Evolutionary conservation across 1,140 invertebrate genomes (phyloP).

Genomic region (Pteromalus puparum): DNA sequence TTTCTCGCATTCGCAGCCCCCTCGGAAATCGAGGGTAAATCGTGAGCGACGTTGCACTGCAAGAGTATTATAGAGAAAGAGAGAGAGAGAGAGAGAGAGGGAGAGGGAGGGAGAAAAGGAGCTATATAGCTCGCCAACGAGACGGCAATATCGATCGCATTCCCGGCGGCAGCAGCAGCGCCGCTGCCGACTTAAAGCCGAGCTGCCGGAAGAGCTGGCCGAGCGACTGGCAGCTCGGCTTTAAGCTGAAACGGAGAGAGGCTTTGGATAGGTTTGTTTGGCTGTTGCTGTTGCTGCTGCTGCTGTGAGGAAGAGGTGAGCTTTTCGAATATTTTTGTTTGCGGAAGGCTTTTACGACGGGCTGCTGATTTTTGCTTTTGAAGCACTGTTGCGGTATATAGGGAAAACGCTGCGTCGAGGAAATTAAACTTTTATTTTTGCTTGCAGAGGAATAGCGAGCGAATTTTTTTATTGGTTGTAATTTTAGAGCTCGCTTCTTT

Average conservation of each 20-base stretch:
- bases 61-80: no score
- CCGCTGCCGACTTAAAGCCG: slow-evolving; percentile 62
- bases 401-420: no score
- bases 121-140: slow-evolving; percentile 57
- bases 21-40: slow-evolving; percentile 43
- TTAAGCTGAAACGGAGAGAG: not conserved
- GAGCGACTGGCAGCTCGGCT: slow-evolving; percentile 29
- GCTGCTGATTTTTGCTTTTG: not conserved
- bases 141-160: slow-evolving; percentile 69
- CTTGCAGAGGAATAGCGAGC: no score
- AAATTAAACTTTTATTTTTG: no score
- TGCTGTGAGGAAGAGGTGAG: no score
- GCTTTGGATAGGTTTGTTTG: not conserved
- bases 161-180: slow-evolving; percentile 42
- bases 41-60: not conserved
- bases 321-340: slow-evolving; percentile 1
- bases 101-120: slow-evolving; percentile 46
- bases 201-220: slow-evolving; percentile 54
- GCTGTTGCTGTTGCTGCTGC: no score
- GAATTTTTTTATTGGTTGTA: no score
- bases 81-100: no score
- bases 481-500: no score
- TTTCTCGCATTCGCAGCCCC: slow-evolving; percentile 33
- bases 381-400: not conserved
- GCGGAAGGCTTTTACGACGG: not conserved